Evolutionary conservation across 2,113 vertebrate species (phyloP), one percentile per base, ranked within the genome.

Genomic region (Hydropotes inermis): DNA sequence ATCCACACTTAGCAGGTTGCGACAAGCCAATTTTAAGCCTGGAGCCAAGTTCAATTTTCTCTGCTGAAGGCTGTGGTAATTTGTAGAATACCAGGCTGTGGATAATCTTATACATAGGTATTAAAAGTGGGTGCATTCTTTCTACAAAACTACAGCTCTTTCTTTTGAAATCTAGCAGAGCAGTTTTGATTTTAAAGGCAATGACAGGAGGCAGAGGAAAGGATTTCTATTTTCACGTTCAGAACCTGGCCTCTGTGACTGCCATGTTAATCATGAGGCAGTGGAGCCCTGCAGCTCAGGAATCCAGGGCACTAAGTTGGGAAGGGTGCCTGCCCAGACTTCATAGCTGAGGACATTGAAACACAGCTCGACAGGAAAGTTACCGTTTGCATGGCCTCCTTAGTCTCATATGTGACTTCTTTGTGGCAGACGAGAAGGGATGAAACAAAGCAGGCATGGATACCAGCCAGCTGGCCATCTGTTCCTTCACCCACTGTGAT

Each of bases 401-500:
- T 70, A 27, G 74, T 97, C 91, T 83, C 7, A 11, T 17, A 95
- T 91, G 97, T 93, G 95, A 87, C 33, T 95, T 64, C 36, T 96
- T 97, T 97, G 93, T 60, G 82, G 90, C 83, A 94, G 60, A 90
- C 91, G n/a, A 89, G 45, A 86, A 98, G 70, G 30, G 78, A 45
- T 81, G 74, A 70, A 98, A 95, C 81, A 98, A 98, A 97, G 87
- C 74, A 94, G 92, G 57, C 33, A 58, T 74, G 36, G 86, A 86
- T 64, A 95, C 95, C 92, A 95, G 96, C 98, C 95, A 97, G 96
- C 47, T 74, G 95, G 91, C 96, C 95, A 91, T 98, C 98, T 98
- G 89, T 94, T 97, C 8, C 43, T 97, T 95, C 88, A 76, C 83
- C 97, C 97, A 88, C 97, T 98, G 98, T 98, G 98, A 98, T 98